Base-by-base conservation (phyloP, 2,797 vertebrate species). In the Ispidina picta region DNA sequence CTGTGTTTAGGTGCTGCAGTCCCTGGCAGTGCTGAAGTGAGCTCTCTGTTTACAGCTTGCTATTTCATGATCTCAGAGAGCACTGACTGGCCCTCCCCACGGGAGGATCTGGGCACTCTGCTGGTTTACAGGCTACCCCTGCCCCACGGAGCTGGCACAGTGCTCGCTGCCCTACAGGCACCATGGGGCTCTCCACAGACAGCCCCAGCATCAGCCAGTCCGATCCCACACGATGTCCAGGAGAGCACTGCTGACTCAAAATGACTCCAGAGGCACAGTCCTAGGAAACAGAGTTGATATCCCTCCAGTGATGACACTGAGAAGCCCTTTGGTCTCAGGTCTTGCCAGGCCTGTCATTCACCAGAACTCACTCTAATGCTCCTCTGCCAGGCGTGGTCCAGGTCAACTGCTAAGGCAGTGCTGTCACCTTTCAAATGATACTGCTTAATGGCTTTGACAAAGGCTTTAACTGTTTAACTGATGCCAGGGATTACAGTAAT, bases 81-180 rank as follows among this genome's bases (percentile, higher is more conserved):
- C 15, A 2, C 28, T 4, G 39, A 28, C 46, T 5, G 22, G 12
- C 63, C 62, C 60, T 74, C 75, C 83, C 88, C 43, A 29, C 6
- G 58, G 62, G 52, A 25, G 56, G 79, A 73, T 59, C 43, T 5
- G 86, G 72, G 39, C 59, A 58, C 74, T 33, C 80, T 39, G 62
- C 73, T 71, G 54, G 70, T 78, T 54, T 44, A 83, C 7, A 25
- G 4, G 3, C 5, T 5, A 18, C 59, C 54, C 43, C 77, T 55
- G 37, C 69, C 49, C 3, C 0, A 19, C 1, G 2, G 37, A 2
- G 6, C 31, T 31, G 37, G 22, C 29, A 2, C 0, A 0, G 20
- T 4, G 20, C n/a, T 39, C 2, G 1, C 63, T 66, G 21, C 64
- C 6, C 10, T 46, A 22, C 21, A 46, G 44, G 44, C 52, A 39